Percentiles rank a stretch among this genome's conserved stretches.
Evolutionary conservation across 2,797 vertebrate genomes (phyloP).

Genomic region (Gymnopithys bicolor): DNA sequence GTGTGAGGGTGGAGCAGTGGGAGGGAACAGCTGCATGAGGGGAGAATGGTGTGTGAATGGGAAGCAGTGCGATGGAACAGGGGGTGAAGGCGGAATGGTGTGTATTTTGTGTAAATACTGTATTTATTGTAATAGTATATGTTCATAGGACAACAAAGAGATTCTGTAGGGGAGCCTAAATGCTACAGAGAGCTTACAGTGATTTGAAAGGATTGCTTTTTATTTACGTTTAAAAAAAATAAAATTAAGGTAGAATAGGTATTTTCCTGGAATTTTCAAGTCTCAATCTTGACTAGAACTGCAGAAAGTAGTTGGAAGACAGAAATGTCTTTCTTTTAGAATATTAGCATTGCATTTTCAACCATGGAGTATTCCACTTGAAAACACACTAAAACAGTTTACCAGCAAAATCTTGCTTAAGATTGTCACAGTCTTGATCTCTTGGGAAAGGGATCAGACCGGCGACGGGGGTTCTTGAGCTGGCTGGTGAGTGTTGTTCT

Average conservation of each 20-base stretch:
- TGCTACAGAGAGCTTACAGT: neutral
- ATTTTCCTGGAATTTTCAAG: neutral
- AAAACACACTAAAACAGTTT: neutral
- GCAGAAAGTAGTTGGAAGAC: neutral
- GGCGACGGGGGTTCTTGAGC: no score
- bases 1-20: neutral
- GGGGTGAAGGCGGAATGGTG: neutral
- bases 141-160: neutral
- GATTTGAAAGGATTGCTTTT: neutral
- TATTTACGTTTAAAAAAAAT: rapidly evolving
- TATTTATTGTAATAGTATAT: neutral
- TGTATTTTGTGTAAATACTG: neutral
- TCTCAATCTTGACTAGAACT: neutral
- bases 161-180: neutral
- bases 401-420: neutral
- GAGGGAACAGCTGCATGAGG: neutral
- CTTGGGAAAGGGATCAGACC: no score
- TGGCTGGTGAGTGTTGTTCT: no score
- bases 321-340: neutral
- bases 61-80: neutral
- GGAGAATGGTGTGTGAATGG: neutral
- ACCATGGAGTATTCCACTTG: neutral
- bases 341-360: neutral
- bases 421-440: no score
- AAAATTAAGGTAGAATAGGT: neutral